These are phyloP conservation scores for Aleiodes leptofemur DNA, from an alignment of 2,888 invertebrate genomes.

Conservation along the genomic window DNA sequence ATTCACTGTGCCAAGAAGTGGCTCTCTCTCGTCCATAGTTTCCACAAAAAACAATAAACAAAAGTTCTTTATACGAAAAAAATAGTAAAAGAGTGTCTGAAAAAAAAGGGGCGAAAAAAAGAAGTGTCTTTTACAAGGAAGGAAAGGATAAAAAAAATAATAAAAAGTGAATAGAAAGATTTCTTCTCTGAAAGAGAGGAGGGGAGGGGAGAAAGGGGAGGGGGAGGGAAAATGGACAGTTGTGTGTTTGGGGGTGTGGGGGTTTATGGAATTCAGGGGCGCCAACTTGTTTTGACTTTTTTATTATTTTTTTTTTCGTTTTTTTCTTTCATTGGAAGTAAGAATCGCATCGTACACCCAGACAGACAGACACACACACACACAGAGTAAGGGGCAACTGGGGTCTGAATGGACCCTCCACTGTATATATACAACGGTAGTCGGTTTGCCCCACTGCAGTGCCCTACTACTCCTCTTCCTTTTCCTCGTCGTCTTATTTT, in stretches of 20 bases:
- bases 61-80: not conserved
- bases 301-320: not conserved
- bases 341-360: conserved; percentile 53
- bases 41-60: not conserved
- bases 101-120: not conserved
- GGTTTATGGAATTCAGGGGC: conserved; percentile 58
- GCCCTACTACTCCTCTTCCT: conserved; percentile 57
- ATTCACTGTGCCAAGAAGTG: not conserved
- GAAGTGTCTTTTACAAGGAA: not conserved
- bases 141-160: conserved; percentile 15
- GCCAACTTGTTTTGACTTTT: conserved; percentile 59
- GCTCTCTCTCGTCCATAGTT: too few relatives aligned
- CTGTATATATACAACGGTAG: conserved; percentile 64
- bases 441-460: conserved; percentile 57
- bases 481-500: conserved; percentile 49
- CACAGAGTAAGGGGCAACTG: conserved; percentile 56
- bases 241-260: conserved; percentile 42
- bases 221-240: conserved; percentile 14
- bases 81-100: too few relatives aligned
- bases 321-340: conserved; percentile 49
- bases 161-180: conserved; percentile 20
- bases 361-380: conserved; percentile 27
- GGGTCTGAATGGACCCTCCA: conserved; percentile 66
- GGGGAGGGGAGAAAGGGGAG: not conserved
- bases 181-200: not conserved